Percentiles rank a stretch among this genome's conserved stretches.
phyloP scores from a whole-genome alignment of 2,113 vertebrate genomes.

The Haemorhous mexicanus region DNA sequence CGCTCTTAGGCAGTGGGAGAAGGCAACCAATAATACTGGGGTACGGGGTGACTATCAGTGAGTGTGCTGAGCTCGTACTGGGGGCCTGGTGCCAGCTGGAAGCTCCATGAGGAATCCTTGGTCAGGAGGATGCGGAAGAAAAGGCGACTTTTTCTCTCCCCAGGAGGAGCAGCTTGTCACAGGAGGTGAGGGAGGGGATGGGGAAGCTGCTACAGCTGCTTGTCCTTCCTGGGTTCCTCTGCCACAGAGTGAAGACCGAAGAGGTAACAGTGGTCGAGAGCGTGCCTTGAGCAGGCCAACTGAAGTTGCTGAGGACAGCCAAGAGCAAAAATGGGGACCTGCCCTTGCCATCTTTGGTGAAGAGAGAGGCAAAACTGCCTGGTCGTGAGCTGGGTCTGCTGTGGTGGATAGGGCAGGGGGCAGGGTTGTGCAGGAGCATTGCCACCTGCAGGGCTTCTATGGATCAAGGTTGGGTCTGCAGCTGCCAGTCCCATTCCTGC shows the following conservation, averaged over 20 bases:
- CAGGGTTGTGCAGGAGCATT: background rate
- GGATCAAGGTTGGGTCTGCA: background rate
- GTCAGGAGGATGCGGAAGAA: background rate
- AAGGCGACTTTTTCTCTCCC: background rate
- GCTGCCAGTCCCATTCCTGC: background rate
- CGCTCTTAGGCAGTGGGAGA: background rate
- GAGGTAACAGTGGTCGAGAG: background rate
- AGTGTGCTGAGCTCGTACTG: background rate
- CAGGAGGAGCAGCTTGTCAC: background rate
- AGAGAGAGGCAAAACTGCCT: background rate
- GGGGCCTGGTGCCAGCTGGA: background rate
- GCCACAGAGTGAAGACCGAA: fast-evolving
- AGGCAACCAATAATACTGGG: background rate
- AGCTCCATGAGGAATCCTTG: background rate
- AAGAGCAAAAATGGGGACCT: background rate
- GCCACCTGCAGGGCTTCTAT: background rate
- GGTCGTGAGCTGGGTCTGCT: background rate
- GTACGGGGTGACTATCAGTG: background rate
- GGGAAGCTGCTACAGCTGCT: background rate
- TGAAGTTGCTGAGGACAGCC: background rate
- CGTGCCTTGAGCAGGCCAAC: fast-evolving
- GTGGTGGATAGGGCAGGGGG: fast-evolving
- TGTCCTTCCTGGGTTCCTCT: background rate
- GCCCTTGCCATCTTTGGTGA: background rate
- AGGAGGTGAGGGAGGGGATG: background rate